Base-by-base conservation (phyloP, 2,888 invertebrate genomes). In the Phengaris alcon region DNA sequence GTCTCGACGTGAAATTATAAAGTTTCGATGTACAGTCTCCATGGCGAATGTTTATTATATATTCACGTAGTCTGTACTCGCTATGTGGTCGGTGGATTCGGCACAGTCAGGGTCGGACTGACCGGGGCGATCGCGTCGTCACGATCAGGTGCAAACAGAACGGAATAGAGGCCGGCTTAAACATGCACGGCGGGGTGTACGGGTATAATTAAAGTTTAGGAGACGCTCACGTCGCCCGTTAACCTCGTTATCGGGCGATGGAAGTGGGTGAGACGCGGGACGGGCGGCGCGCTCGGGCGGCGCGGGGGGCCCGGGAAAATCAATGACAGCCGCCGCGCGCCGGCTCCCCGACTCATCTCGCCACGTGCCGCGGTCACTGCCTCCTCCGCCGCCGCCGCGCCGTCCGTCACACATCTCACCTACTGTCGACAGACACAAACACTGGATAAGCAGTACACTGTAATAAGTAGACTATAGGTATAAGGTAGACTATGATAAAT, bases 171-270 rank as follows among this genome's bases (percentile, higher is more conserved):
- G 88, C 87, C 88, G 88, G 90, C 90, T 91, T 92, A 91, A 93
- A 92, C 93, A 93, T 93, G 91, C 90, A 91, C 90, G 89, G 88
- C 89, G 90, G 90, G 87, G 87, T 91, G 91, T 92, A 93, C 90
- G 89, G 90, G 91, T 91, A 91, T 93, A 93, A 93, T 93, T 93
- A 93, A 93, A 93, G 93, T 93, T 93, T 93, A 93, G 92, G 92
- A 93, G 91, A 93, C 91, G 91, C 93, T 92, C 93, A 92, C 93
- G 93, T 93, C 92, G 93, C 93, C 92, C 92, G 93, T 93, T 93
- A 93, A 93, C 93, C 93, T 93, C 93, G 93, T 93, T 93, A 93
- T 93, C 93, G 92, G 92, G 92, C 91, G 92, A 90, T 92, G 90
- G 92, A 92, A 92, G 92, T 92, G 93, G 93, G 93, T 92, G 92